A percentile compares a stretch with the other conserved stretches of the same genome.
phyloP scores from a whole-genome alignment of 2,888 invertebrate genomes.

The Ichneumoninae sp. region DNA sequence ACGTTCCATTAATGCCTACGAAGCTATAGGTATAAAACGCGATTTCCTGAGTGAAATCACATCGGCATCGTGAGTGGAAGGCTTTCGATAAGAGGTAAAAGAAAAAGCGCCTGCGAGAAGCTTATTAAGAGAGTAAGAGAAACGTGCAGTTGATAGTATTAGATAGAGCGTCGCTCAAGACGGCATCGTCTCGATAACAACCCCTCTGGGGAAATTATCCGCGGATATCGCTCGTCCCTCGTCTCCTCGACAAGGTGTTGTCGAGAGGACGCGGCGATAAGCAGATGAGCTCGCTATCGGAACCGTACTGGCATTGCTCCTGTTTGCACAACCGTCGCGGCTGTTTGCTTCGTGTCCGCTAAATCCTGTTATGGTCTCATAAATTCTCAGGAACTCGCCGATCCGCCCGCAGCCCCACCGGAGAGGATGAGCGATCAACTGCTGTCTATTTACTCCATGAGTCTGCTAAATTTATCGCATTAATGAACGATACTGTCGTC shows the following conservation, averaged over 20 bases:
- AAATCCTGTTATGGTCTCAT: slow-evolving; percentile 55
- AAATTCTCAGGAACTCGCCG: slow-evolving; percentile 51
- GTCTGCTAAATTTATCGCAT: background rate
- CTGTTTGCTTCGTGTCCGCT: slow-evolving; percentile 49
- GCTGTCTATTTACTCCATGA: background rate
- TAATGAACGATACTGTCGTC: background rate
- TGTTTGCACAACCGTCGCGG: slow-evolving; percentile 29
- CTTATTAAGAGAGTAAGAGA: background rate
- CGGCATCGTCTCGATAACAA: slow-evolving; percentile 12
- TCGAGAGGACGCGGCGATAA: slow-evolving; percentile 35
- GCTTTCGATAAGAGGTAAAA: background rate
- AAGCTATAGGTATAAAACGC: background rate
- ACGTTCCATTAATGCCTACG: background rate
- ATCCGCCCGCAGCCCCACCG: slow-evolving; percentile 17
- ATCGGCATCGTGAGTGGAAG: background rate
- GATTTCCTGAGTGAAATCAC: background rate
- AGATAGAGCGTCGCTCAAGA: background rate
- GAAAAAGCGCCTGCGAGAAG: background rate
- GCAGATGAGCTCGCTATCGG: slow-evolving; percentile 22
- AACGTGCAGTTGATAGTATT: slow-evolving; percentile 2
- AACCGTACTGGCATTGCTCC: slow-evolving; percentile 29
- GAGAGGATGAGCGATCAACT: background rate
- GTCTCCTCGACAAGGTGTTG: slow-evolving; percentile 39
- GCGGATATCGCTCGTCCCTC: slow-evolving; percentile 12
- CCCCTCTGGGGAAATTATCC: slow-evolving; percentile 63